These are phyloP conservation scores for Staurois parvus DNA, from an alignment of 2,797 vertebrate species.

Conservation along the genomic window DNA sequence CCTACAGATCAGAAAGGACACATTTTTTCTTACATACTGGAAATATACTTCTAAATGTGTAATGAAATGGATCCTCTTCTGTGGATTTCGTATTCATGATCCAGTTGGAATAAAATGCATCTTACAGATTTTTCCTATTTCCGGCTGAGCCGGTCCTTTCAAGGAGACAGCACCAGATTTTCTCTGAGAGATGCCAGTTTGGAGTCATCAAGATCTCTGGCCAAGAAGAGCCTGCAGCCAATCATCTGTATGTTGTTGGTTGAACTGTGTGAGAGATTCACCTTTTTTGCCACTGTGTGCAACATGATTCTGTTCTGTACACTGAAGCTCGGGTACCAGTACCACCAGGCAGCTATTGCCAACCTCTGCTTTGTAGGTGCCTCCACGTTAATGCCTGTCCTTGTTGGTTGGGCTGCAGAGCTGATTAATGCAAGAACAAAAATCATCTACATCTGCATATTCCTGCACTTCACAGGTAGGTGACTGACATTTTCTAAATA, in stretches of 20 bases:
- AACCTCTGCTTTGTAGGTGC: slow-evolving; percentile 89
- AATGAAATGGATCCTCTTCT: too few species aligned
- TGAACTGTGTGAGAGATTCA: slow-evolving; percentile 90
- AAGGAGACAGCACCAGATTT: slow-evolving; percentile 4
- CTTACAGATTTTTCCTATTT: slow-evolving; percentile 59
- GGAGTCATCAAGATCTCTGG: neutral
- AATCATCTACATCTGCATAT: slow-evolving; percentile 82
- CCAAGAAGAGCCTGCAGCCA: slow-evolving; percentile 79
- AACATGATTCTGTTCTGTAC: slow-evolving; percentile 95
- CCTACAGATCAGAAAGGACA: too few species aligned
- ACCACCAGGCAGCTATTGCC: slow-evolving; percentile 85
- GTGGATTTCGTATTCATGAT: too few species aligned
- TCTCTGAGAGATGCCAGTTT: neutral
- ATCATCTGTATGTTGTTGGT: slow-evolving; percentile 87
- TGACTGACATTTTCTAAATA: slow-evolving; percentile 21
- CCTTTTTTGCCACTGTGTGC: slow-evolving; percentile 91
- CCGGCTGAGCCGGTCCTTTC: slow-evolving; percentile 44
- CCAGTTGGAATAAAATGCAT: slow-evolving; percentile 68
- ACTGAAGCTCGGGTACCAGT: slow-evolving; percentile 82
- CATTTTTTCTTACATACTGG: too few species aligned
- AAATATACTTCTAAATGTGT: too few species aligned
- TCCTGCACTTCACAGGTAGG: slow-evolving; percentile 94
- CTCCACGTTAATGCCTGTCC: slow-evolving; percentile 80
- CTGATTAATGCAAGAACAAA: slow-evolving; percentile 80
- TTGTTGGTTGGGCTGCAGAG: slow-evolving; percentile 86